Evolutionary conservation across 2,113 vertebrate genomes (phyloP), one percentile per base, ranked within the genome.

Genomic region (Otus sunia): DNA sequence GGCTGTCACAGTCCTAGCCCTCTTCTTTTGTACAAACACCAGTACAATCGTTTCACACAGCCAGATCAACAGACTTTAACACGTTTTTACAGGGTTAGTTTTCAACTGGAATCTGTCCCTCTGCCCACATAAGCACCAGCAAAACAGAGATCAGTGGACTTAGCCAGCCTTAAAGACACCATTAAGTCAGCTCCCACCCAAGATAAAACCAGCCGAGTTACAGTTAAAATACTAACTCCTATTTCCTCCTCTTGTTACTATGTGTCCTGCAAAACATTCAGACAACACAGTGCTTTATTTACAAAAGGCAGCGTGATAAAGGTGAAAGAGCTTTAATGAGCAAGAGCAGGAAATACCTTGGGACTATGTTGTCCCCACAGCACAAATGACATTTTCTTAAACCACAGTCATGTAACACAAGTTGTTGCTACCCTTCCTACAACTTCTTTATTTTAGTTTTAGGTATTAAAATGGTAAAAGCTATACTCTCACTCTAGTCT

Each of bases 181-280:
- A 0, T 23, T 29, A 60, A 60, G 45, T 30, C 53, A 86, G 53
- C 17, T 55, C 67, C 36, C 75, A 88, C 49, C 36, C 77, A 66
- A 79, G 62, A 74, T 45, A 90, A 91, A 82, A 74, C 27, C 66
- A 77, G 36, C 0, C 17, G 1, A 84, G 29, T 3, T 73, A 77
- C 47, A 91, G 91, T 47, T 83, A 72, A 81, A 96, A 82, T n/a
- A 67, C 21, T 15, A 80, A 23, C 68, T 90, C 82, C 72, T 89
- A 60, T 55, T 94, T 96, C 87, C 69, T 90, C 45, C 45, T 83
- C 49, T 69, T 86, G 83, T 91, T 96, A 86, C 85, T 43, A 86
- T 49, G 78, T 83, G 41, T 82, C 78, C 88, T 66, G 66, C 52
- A 86, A 91, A 96, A 90, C 90, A 92, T 49, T 83, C 58, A 64